Conservation (phyloP, 2,113 vertebrate genomes). For the Grantiella picta region DNA sequence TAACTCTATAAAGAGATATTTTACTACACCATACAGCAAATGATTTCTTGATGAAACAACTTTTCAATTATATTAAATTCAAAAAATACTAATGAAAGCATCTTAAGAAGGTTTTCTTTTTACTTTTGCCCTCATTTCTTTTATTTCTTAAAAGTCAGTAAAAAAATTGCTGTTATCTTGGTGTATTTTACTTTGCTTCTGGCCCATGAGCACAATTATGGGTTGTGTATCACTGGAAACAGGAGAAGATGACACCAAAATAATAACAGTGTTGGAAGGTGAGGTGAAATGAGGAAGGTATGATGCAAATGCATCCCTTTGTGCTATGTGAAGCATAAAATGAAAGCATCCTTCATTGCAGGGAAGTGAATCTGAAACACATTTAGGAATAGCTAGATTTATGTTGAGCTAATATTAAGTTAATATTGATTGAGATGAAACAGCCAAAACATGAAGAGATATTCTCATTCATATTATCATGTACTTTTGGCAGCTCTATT, state of each 20-base stretch:
- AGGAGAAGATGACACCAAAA: slow-evolving; percentile 14
- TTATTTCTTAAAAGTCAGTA: background rate
- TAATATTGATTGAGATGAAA: slow-evolving; percentile 46
- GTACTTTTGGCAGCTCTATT: background rate
- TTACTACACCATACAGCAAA: background rate
- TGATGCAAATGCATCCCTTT: background rate
- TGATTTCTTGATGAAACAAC: background rate
- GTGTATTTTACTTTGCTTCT: background rate
- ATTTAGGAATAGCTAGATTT: slow-evolving; percentile 24
- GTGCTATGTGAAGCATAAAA: slow-evolving; percentile 21
- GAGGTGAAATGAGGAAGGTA: slow-evolving; percentile 2
- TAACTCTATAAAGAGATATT: background rate
- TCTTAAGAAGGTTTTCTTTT: background rate
- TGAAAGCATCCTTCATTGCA: background rate
- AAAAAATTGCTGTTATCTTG: background rate
- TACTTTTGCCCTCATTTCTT: background rate
- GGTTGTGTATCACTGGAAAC: background rate
- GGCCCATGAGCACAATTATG: background rate
- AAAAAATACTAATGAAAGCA: background rate
- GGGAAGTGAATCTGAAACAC: background rate
- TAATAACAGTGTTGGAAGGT: background rate
- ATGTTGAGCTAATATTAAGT: slow-evolving; percentile 11
- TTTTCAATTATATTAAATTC: background rate
- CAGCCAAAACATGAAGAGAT: background rate
- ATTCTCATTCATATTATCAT: background rate